These are phyloP conservation scores for Antitype chi DNA, from an alignment of 2,888 invertebrate species.

Conservation along the genomic window DNA sequence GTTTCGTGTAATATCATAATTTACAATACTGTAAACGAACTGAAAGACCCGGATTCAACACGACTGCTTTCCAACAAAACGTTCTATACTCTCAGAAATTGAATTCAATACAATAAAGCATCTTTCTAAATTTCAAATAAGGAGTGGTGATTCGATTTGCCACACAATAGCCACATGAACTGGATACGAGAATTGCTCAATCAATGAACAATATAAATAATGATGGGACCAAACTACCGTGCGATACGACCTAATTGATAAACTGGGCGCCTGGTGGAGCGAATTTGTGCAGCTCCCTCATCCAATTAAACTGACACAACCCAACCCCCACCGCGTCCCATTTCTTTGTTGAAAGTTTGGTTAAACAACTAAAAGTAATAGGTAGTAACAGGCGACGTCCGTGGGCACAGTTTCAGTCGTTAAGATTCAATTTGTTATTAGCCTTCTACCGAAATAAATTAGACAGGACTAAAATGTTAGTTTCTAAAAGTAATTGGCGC, in stretches of 20 bases:
- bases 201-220: constrained; percentile 81
- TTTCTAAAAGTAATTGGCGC: constrained; percentile 51
- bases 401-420: constrained; percentile 42
- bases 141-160: constrained; percentile 61
- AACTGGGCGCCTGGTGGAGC: constrained; percentile 76
- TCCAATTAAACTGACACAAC: constrained; percentile 82
- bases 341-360: constrained; percentile 68
- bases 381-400: constrained; percentile 35
- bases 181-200: constrained; percentile 76
- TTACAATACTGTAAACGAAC: constrained; percentile 9
- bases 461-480: constrained; percentile 23
- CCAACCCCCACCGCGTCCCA: constrained; percentile 67
- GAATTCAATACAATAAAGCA: constrained; percentile 46
- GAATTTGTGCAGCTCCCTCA: constrained; percentile 77
- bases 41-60: constrained; percentile 24
- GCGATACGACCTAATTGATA: constrained; percentile 83
- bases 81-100: constrained; percentile 27
- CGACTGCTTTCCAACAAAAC: constrained; percentile 38
- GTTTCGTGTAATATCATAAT: constrained; percentile 9
- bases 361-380: constrained; percentile 58
- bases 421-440: constrained; percentile 55
- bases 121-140: constrained; percentile 60
- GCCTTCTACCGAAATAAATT: constrained; percentile 27
- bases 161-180: constrained; percentile 67
- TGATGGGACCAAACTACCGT: constrained; percentile 76